These are phyloP conservation scores for Sebastes fasciatus DNA, from an alignment of 2,113 vertebrate species.

Conservation along the genomic window DNA sequence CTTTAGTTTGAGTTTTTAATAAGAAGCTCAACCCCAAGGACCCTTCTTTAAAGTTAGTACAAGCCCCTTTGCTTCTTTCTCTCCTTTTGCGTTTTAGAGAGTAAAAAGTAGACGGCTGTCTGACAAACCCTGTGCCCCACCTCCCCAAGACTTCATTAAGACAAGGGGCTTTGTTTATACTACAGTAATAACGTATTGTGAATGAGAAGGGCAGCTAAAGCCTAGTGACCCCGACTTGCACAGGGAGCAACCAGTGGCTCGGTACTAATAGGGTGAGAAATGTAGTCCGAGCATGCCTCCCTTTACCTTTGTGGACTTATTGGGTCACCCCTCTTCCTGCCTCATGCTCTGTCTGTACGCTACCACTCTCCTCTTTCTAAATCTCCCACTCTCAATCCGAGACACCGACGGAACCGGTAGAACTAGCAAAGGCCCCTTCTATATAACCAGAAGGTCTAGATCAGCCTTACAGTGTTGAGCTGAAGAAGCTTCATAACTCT, in stretches of 20 bases:
- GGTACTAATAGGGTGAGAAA: conserved; percentile 90
- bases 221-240: conserved; percentile 40
- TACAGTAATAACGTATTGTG: conserved; percentile 41
- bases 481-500: not conserved
- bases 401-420: not conserved
- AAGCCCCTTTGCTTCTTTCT: not conserved
- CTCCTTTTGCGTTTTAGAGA: not conserved
- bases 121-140: not conserved
- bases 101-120: conserved; percentile 5
- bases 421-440: not conserved
- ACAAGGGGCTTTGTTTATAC: conserved; percentile 43
- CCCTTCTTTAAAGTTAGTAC: not conserved
- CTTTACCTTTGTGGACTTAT: conserved; percentile 2
- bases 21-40: not conserved
- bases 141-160: conserved; percentile 16
- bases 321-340: conserved; percentile 32
- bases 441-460: not conserved
- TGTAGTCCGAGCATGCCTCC: conserved; percentile 49
- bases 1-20: not conserved
- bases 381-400: not conserved
- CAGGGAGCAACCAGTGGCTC: conserved; percentile 85
- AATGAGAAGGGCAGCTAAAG: conserved; percentile 44
- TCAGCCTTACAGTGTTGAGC: not conserved
- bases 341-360: not conserved
- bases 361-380: not conserved